Conservation (phyloP, 2,888 invertebrate species). For the Tenthredo livida region DNA sequence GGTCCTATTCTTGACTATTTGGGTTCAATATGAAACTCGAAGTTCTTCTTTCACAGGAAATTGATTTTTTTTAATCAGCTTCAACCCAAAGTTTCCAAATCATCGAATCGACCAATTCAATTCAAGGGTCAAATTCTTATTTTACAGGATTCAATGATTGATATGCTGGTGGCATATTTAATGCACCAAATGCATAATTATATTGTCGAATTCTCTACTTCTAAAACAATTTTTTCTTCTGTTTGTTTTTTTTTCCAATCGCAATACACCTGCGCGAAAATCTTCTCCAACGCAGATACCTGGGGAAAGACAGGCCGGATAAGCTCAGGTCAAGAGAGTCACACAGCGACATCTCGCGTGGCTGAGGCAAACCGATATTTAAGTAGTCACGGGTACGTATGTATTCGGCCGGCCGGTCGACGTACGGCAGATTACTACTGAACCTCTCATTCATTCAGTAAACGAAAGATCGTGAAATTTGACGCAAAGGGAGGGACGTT, state of each 20-base stretch:
- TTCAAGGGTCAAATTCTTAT: background rate
- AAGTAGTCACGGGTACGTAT: slow-evolving; percentile 28
- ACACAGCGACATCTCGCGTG: slow-evolving; percentile 44
- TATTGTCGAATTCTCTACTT: background rate
- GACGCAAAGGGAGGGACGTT: background rate
- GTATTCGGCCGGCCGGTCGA: slow-evolving; percentile 12
- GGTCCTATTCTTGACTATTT: background rate
- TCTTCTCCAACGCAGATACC: background rate
- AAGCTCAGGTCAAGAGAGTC: slow-evolving; percentile 9
- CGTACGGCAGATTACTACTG: background rate
- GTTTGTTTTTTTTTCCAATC: background rate
- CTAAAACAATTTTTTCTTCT: background rate
- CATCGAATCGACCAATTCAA: background rate
- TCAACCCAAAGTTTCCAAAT: background rate
- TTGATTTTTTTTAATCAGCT: background rate
- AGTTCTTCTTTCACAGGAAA: background rate
- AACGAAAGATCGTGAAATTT: background rate
- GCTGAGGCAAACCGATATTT: slow-evolving; percentile 20
- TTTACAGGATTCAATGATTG: background rate
- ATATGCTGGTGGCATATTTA: background rate
- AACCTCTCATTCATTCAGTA: background rate
- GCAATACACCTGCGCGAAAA: background rate
- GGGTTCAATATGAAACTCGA: background rate
- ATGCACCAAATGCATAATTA: background rate
- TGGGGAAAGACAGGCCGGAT: slow-evolving; percentile 3